Evolutionary conservation across 2,797 vertebrate species (phyloP).

Genomic region (Garrulus glandarius): DNA sequence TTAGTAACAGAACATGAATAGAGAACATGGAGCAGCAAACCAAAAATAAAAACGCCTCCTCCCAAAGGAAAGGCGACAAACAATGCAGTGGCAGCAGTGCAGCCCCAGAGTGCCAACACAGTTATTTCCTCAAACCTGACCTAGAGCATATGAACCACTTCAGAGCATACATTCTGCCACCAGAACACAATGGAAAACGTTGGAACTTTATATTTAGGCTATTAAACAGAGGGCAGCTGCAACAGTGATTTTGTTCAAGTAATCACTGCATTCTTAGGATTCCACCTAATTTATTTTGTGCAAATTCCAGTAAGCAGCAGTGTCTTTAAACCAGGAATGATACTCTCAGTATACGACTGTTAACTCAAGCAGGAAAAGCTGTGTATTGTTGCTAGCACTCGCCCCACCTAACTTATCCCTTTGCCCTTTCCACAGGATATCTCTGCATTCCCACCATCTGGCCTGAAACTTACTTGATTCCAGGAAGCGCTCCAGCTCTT

Average conservation of each 20-base stretch:
- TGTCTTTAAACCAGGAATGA: background rate
- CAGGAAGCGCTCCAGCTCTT: constrained; percentile 85
- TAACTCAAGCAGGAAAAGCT: background rate
- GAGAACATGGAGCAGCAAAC: background rate
- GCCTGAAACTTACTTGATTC: constrained; percentile 85
- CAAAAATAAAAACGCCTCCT: background rate
- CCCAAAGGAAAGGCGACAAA: background rate
- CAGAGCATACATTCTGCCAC: background rate
- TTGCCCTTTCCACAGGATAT: background rate
- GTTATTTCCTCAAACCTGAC: background rate
- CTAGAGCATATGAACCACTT: background rate
- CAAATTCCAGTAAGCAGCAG: background rate
- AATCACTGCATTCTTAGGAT: background rate
- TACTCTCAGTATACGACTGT: background rate
- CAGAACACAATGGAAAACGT: background rate
- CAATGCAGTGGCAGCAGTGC: background rate
- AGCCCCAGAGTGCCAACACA: background rate
- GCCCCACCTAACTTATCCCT: background rate
- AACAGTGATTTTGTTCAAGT: background rate
- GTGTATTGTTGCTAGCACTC: background rate
- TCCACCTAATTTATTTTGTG: background rate
- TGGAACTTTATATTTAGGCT: background rate
- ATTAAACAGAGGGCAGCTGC: background rate
- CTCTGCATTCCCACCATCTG: background rate
- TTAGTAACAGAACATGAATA: background rate